Evolutionary conservation across 2,888 invertebrate species (phyloP), one percentile per base, ranked within the genome.

Genomic region (Drosophila sordidapex): DNA sequence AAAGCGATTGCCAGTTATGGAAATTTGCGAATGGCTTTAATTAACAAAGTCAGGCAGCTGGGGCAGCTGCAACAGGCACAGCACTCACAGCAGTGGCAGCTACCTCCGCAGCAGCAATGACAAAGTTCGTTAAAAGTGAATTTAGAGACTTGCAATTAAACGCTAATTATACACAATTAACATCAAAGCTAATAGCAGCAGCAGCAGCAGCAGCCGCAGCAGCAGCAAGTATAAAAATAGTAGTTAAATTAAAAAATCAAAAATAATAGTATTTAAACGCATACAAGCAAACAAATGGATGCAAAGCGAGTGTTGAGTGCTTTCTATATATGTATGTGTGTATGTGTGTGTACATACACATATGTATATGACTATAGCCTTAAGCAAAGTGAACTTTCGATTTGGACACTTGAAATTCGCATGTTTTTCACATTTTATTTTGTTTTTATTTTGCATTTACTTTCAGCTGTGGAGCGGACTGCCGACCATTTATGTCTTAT

Each of bases 161-260:
- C 73, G 70, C 81, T 90, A 85, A 87, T 87, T 90, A 85, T 70
- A 63, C 48, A 80, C 87, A 87, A 84, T 87, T 89, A 84, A 76
- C 84, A 80, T 76, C 87, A 87, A 87, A 90, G 85, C 79, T 70
- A 75, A 60, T 56, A 56, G 43, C 57, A 65, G 15, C n/a, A 29
- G 64, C n/a, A 21, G 62, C 49, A 57, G 18, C 51, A 27, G 61
- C 48, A 61, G 29, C 62, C 48, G 64, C 48, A 61, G 40, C 62
- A 51, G 48, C 36, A 53, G 31, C 36, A 4, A 27, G 49, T 49
- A 10, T 33, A 48, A 56, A 33, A 62, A 60, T 57, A 76, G 69
- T 62, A 72, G 65, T 74, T 79, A 65, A 72, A 66, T 67, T 60
- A 60, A 46, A 70, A 76, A 64, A 62, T 69, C 60, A 64, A 70